Base-by-base conservation (phyloP, 2,113 vertebrate genomes). In the Prunella fulvescens region DNA sequence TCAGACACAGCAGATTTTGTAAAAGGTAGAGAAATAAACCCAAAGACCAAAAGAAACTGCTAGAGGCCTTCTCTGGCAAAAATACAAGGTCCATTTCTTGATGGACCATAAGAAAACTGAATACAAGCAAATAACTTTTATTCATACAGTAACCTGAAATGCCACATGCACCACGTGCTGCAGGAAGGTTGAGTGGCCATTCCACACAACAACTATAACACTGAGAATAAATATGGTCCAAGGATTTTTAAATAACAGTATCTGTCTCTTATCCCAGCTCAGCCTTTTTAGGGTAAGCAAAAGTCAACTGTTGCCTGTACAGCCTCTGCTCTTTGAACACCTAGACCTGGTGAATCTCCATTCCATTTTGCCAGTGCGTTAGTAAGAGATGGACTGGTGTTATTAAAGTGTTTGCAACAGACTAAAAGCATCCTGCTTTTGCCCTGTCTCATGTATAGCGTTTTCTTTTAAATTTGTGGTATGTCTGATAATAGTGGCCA, bases 371-470 rank as follows among this genome's bases (percentile, higher is more conserved):
- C 14, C n/a, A 74, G 0, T 37, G 10, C 4, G 3, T 60, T 40
- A 39, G 7, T 28, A 20, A 61, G 6, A 69, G 28, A 39, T 23
- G 6, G 25, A n/a, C 9, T 28, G 19, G 3, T 87, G 29, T 15
- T 19, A 61, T 10, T 6, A 7, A 78, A 84, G 5, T 20, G 13
- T 58, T 71, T 45, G 4, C 39, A 85, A n/a, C 4, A 50, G 10
- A 62, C 10, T 58, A 37, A 78, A 86, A 61, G 10, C 9, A 62
- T 22, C 15, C 4, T 35, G 18, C 3, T 10, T 81, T 89, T 73
- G 2, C 2, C 11, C 24, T 25, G 5, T 39, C 8, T 70, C 16
- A 57, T 0, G 0, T 31, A 26, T 2, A 50, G 12, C 3, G 50
- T 44, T 37, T 35, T 37, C 16, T 65, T 89, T 89, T n/a, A 61